Conservation (phyloP, 92 coral and sea anemone species). For the Muricea muricata region DNA sequence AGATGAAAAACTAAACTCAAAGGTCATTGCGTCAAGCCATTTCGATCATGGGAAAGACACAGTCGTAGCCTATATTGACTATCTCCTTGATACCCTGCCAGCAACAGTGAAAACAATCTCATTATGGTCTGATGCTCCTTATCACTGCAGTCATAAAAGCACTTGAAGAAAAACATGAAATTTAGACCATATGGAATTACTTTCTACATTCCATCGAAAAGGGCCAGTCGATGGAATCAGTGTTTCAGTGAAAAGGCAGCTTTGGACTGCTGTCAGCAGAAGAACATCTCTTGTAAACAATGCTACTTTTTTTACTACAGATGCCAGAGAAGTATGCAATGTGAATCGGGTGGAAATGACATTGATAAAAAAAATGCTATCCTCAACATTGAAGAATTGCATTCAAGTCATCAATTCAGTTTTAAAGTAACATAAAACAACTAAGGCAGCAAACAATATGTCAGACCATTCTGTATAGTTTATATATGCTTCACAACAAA, state of each 20-base stretch:
- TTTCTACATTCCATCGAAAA: neutral
- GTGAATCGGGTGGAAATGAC: conserved; percentile 55
- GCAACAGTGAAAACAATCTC: conserved; percentile 55
- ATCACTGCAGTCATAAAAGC: neutral
- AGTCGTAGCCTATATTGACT: too few species aligned
- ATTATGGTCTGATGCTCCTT: conserved; percentile 53
- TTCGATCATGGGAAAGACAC: conserved; percentile 55
- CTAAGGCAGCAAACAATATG: conserved; percentile 45
- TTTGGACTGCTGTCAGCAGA: conserved; percentile 53
- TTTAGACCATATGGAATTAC: neutral
- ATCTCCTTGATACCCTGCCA: conserved; percentile 32
- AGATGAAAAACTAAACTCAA: conserved; percentile 42
- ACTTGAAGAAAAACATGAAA: too few species aligned
- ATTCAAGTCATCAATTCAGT: conserved; percentile 43
- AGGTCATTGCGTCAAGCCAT: conserved; percentile 47
- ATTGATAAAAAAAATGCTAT: conserved; percentile 37
- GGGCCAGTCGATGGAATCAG: neutral
- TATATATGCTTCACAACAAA: too few species aligned
- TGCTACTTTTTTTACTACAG: conserved; percentile 40
- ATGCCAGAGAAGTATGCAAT: conserved; percentile 42
- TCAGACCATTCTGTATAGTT: too few species aligned
- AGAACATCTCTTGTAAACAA: conserved; percentile 46
- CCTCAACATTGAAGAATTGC: conserved; percentile 44
- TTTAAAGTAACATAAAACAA: conserved; percentile 42
- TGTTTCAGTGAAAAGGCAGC: conserved; percentile 21